phyloP scores from a whole-genome alignment of 1,140 invertebrate genomes.

The Harlomillsia oculata region DNA sequence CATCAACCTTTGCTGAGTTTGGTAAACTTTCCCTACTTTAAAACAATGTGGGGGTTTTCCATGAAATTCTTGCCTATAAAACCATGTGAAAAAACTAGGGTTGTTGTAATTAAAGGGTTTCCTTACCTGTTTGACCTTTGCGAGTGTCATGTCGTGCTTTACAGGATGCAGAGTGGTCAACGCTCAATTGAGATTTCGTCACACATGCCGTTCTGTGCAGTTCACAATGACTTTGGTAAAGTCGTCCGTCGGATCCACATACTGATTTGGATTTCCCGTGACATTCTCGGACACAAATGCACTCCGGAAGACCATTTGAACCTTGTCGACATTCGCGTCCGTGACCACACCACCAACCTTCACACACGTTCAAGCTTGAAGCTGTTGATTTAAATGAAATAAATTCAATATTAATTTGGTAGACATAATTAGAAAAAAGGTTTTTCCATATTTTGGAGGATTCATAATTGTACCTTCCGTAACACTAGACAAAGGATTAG shows the following conservation, averaged over 20 bases:
- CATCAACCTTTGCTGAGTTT: too few species aligned
- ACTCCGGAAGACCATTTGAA: constrained; percentile 24
- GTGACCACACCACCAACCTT: constrained; percentile 33
- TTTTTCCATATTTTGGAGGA: too few species aligned
- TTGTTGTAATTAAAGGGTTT: too few species aligned
- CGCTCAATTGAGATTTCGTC: constrained; percentile 16
- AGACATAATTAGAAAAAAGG: too few species aligned
- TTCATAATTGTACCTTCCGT: too few species aligned
- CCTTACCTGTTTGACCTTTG: not conserved
- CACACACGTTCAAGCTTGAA: constrained; percentile 12
- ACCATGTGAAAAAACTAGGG: too few species aligned
- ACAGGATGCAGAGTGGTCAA: constrained; percentile 24
- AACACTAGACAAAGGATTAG: not conserved
- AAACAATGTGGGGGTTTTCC: too few species aligned
- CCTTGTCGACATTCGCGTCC: constrained; percentile 29
- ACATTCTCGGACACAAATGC: constrained; percentile 31
- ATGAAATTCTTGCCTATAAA: too few species aligned
- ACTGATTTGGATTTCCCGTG: constrained; percentile 15
- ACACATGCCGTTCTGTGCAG: constrained; percentile 23
- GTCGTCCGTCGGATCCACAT: constrained; percentile 27
- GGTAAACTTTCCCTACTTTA: too few species aligned
- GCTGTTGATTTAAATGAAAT: not conserved
- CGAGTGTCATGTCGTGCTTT: not conserved
- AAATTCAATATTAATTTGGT: not conserved
- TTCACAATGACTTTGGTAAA: constrained; percentile 23